A percentile compares a stretch with the other conserved stretches of the same genome.
phyloP scores from a whole-genome alignment of 2,113 vertebrate genomes.

The Tapirus terrestris region DNA sequence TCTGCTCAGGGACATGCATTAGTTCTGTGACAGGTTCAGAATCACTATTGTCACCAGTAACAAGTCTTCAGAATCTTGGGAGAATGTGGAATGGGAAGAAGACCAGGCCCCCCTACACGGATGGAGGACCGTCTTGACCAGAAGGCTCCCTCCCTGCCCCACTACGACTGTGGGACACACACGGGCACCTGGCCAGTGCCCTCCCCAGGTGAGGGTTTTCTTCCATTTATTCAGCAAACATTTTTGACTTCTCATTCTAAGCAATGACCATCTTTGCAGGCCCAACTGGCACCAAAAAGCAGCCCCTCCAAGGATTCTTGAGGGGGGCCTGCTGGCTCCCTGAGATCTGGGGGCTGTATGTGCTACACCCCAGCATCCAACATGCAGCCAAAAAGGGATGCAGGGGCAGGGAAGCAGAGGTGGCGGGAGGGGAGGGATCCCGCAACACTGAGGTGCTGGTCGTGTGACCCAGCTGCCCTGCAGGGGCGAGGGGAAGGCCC shows the following conservation, averaged over 20 bases:
- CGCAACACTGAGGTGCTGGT: fast-evolving
- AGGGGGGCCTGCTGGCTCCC: fast-evolving
- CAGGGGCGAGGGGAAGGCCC: fast-evolving
- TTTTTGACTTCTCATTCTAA: fast-evolving
- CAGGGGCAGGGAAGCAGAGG: fast-evolving
- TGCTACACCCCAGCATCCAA: fast-evolving
- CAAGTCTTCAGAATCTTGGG: too few species aligned
- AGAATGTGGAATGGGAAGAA: too few species aligned
- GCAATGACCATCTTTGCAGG: fast-evolving
- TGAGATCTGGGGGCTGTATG: fast-evolving
- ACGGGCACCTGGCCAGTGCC: fast-evolving
- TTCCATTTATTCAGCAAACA: fast-evolving
- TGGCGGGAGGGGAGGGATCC: fast-evolving
- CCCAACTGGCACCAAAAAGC: fast-evolving
- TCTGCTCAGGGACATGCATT: too few species aligned
- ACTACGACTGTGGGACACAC: fast-evolving
- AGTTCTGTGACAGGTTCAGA: too few species aligned
- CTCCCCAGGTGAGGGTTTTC: fast-evolving
- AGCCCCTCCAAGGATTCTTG: fast-evolving
- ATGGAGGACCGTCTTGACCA: too few species aligned
- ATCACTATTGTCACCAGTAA: too few species aligned
- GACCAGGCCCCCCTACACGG: too few species aligned
- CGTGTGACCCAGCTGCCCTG: fast-evolving
- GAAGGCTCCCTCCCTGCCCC: too few species aligned
- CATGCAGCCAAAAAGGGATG: fast-evolving